A percentile compares a stretch with the other conserved stretches of the same genome.
Evolutionary conservation across 23 tunicate species (phyloP).

Genomic region (Diplosoma virens): DNA sequence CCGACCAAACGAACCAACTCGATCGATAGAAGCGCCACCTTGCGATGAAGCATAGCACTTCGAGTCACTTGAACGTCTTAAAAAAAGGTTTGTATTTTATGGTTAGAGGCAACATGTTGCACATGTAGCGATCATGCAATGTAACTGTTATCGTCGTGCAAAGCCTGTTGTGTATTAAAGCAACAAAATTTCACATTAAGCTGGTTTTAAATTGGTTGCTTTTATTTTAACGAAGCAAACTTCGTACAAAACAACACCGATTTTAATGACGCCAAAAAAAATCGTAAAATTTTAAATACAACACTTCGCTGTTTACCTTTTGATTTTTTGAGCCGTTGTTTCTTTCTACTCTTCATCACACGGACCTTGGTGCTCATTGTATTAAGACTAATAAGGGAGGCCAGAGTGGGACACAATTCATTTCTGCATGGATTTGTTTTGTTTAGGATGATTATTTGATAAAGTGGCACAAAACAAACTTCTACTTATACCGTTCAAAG

Average conservation of each 20-base stretch:
- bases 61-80: constrained; percentile 5
- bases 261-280: no score
- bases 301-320: no score
- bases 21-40: constrained; percentile 37
- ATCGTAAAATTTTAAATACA: no score
- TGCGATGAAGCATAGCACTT: constrained; percentile 33
- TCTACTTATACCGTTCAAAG: no score
- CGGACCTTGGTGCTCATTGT: constrained; percentile 18
- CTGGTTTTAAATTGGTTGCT: no score
- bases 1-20: constrained; percentile 53
- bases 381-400: constrained; percentile 22
- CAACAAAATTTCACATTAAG: no score
- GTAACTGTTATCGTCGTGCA: neutral
- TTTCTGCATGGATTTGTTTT: constrained; percentile 11
- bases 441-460: no score
- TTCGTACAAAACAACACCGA: no score
- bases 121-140: neutral
- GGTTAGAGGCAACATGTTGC: neutral
- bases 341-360: neutral
- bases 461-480: no score
- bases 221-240: no score
- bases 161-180: no score
- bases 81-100: neutral
- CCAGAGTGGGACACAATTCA: constrained; percentile 37
- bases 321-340: no score